Evolutionary conservation across 2,888 invertebrate species (phyloP).

Genomic region (Leptopilina syphax): DNA sequence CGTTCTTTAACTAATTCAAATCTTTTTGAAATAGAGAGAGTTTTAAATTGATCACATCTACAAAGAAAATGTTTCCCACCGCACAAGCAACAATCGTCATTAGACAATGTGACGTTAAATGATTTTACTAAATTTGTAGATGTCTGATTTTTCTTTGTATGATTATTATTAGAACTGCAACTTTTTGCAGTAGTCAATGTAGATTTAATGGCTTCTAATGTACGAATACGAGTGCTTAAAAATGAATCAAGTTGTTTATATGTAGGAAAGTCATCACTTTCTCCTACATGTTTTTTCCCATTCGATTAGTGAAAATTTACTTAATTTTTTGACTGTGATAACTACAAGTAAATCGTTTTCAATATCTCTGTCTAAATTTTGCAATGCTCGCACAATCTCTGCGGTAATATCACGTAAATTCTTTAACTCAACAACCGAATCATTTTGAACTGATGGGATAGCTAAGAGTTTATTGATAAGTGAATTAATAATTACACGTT

Average conservation of each 20-base stretch:
- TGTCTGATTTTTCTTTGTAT: background rate
- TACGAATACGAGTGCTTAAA: background rate
- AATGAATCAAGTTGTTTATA: background rate
- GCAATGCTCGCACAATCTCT: no score
- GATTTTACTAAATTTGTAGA: background rate
- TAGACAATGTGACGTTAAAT: background rate
- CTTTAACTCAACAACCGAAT: no score
- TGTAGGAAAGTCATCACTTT: no score
- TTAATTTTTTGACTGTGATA: no score
- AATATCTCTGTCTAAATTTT: no score
- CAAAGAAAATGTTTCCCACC: background rate
- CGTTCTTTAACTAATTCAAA: background rate
- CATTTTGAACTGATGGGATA: no score
- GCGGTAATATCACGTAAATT: no score
- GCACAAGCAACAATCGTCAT: background rate
- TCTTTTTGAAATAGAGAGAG: background rate
- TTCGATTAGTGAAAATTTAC: no score
- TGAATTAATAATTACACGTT: no score
- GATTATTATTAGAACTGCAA: background rate
- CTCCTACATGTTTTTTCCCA: no score
- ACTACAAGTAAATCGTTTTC: no score
- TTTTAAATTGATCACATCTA: slow-evolving; percentile 10
- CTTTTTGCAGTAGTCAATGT: background rate
- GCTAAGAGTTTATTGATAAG: no score
- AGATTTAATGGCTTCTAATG: background rate